Conservation (phyloP, 2,797 vertebrate genomes). For the Eleutherodactylus coqui region DNA sequence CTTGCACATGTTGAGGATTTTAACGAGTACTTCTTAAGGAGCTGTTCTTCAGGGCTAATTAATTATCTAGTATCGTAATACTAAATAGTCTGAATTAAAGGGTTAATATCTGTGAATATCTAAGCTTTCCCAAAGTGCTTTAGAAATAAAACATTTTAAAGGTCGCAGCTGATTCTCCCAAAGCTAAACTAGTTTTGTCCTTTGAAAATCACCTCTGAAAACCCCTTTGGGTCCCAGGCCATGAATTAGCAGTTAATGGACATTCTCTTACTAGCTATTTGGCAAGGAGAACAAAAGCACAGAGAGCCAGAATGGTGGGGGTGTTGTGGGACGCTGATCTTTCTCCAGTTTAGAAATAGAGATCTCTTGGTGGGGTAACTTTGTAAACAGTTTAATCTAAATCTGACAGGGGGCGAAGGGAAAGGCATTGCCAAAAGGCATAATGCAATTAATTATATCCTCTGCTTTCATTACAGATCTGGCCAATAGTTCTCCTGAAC, state of each 20-base stretch:
- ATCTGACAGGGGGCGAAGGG: slow-evolving; percentile 8
- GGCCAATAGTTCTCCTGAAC: background rate
- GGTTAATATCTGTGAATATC: background rate
- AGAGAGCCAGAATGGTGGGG: slow-evolving; percentile 44
- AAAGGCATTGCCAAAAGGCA: background rate
- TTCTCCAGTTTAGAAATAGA: slow-evolving; percentile 49
- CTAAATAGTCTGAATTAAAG: too few species aligned
- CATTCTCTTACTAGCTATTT: slow-evolving; percentile 54
- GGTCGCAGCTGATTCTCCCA: slow-evolving; percentile 45
- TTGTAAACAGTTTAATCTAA: slow-evolving; percentile 59
- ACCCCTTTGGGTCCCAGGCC: slow-evolving; percentile 58
- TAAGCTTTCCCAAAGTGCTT: slow-evolving; percentile 15
- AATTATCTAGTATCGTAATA: too few species aligned
- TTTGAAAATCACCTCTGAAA: slow-evolving; percentile 24
- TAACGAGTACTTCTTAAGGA: too few species aligned
- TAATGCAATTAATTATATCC: slow-evolving; percentile 54
- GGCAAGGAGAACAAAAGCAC: slow-evolving; percentile 57
- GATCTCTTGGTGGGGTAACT: slow-evolving; percentile 34
- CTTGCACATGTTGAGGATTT: too few species aligned
- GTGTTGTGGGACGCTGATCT: slow-evolving; percentile 41
- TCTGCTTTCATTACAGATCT: background rate
- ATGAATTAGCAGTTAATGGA: slow-evolving; percentile 62
- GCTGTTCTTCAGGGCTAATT: too few species aligned
- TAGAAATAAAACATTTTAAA: slow-evolving; percentile 50
- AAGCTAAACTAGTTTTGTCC: slow-evolving; percentile 22